Percentiles rank a stretch among this genome's conserved stretches.
Evolutionary conservation across 2,113 vertebrate species (phyloP).

Genomic region (Tricholaema leucomelas): DNA sequence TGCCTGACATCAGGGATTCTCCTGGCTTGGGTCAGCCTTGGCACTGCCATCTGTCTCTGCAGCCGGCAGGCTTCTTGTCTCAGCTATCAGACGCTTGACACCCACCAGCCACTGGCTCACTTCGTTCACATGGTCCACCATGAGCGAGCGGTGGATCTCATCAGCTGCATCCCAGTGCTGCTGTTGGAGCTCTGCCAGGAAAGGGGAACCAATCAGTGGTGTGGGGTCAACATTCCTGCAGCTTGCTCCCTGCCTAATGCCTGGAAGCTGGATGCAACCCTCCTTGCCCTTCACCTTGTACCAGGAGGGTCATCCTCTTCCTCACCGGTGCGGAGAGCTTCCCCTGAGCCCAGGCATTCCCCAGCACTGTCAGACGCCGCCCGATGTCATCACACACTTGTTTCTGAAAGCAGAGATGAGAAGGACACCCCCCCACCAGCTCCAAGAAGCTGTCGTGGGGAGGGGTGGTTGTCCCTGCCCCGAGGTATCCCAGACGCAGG

Average conservation of each 20-base stretch:
- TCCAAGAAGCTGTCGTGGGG: rapidly evolving
- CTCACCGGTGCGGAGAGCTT: slow-evolving; percentile 86
- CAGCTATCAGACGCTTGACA: slow-evolving; percentile 91
- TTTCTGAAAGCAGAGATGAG: slow-evolving; percentile 70
- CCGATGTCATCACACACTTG: slow-evolving; percentile 91
- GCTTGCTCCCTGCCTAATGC: rapidly evolving
- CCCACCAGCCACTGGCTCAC: slow-evolving; percentile 98
- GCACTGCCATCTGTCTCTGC: background rate
- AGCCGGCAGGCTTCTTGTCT: slow-evolving; percentile 78
- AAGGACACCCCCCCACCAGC: background rate
- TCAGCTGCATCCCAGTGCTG: slow-evolving; percentile 87
- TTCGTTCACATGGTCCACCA: slow-evolving; percentile 94
- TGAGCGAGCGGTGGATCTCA: slow-evolving; percentile 90
- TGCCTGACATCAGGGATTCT: background rate
- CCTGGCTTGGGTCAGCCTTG: background rate
- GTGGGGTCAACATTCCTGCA: rapidly evolving
- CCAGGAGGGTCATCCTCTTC: slow-evolving; percentile 85
- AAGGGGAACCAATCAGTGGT: rapidly evolving
- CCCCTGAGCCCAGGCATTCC: slow-evolving; percentile 84
- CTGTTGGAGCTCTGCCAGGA: slow-evolving; percentile 78
- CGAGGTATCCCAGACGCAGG: rapidly evolving
- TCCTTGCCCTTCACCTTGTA: slow-evolving; percentile 72
- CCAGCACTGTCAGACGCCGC: slow-evolving; percentile 83
- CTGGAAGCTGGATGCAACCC: too few relatives aligned
- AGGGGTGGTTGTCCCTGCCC: background rate